These are phyloP conservation scores for Agrypnus murinus DNA, from an alignment of 2,888 invertebrate species.

Conservation along the genomic window DNA sequence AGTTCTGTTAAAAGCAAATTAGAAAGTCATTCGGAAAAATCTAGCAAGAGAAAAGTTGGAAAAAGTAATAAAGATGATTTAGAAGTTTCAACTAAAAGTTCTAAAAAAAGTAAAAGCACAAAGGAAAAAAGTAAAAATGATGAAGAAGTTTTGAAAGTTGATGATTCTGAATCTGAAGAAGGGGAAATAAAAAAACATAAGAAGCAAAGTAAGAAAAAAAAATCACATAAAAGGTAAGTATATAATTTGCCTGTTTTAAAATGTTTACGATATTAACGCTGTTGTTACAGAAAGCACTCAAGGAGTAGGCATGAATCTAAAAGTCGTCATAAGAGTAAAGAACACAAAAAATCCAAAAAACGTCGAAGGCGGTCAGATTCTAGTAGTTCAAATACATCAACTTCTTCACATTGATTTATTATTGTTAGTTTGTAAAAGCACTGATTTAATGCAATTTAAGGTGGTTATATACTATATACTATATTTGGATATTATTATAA, in stretches of 20 bases:
- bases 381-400: slow-evolving; percentile 55
- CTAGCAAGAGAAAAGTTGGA: slow-evolving; percentile 52
- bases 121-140: slow-evolving; percentile 60
- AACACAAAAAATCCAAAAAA: slow-evolving; percentile 62
- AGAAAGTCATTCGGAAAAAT: slow-evolving; percentile 60
- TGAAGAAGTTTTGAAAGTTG: slow-evolving; percentile 61
- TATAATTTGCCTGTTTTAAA: slow-evolving; percentile 28
- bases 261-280: too few relatives aligned
- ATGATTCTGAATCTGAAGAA: slow-evolving; percentile 61
- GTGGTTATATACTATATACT: too few relatives aligned
- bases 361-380: slow-evolving; percentile 57
- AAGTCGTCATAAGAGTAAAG: slow-evolving; percentile 50
- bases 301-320: slow-evolving; percentile 62
- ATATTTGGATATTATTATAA: too few relatives aligned
- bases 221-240: slow-evolving; percentile 71
- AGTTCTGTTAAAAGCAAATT: slow-evolving; percentile 51
- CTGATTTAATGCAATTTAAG: too few relatives aligned
- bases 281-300: slow-evolving; percentile 64
- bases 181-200: slow-evolving; percentile 68
- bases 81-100: slow-evolving; percentile 61
- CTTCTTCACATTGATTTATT: slow-evolving; percentile 12
- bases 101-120: slow-evolving; percentile 33
- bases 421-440: too few relatives aligned
- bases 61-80: slow-evolving; percentile 44
- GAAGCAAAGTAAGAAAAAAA: slow-evolving; percentile 71